phyloP scores from a whole-genome alignment of 1,140 invertebrate genomes.

The Plutomurus gul region DNA sequence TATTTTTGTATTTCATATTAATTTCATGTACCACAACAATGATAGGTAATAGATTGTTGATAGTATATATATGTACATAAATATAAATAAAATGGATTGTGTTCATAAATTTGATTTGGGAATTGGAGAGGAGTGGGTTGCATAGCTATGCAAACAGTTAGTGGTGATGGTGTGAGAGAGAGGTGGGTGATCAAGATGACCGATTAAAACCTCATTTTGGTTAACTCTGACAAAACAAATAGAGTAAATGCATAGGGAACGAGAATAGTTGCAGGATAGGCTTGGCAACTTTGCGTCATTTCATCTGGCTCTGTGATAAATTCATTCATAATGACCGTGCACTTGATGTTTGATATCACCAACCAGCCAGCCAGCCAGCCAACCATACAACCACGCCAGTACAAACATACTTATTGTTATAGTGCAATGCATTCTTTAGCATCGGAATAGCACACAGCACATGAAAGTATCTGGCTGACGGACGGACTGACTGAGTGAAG shows the following conservation, averaged over 20 bases:
- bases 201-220: slow-evolving; percentile 16
- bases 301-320: slow-evolving; percentile 6
- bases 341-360: slow-evolving; percentile 18
- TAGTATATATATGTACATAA: no score
- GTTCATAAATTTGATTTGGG: no score
- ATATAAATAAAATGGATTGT: no score
- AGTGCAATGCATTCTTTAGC: neutral
- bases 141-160: no score
- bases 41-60: no score
- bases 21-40: no score
- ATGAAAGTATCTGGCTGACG: neutral
- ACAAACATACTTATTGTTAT: neutral
- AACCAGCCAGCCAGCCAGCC: no score
- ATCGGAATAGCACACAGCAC: neutral
- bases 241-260: neutral
- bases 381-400: neutral
- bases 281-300: slow-evolving; percentile 22
- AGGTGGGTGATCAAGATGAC: slow-evolving; percentile 19
- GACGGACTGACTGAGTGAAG: neutral
- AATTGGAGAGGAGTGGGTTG: no score
- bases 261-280: neutral
- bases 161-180: neutral
- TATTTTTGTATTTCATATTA: no score
- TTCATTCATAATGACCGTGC: slow-evolving; percentile 25
- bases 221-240: neutral